Percentiles rank a stretch among this genome's conserved stretches.
These are phyloP conservation scores for Cheilosia vernalis DNA, from an alignment of 2,888 invertebrate species.

Conservation along the genomic window DNA sequence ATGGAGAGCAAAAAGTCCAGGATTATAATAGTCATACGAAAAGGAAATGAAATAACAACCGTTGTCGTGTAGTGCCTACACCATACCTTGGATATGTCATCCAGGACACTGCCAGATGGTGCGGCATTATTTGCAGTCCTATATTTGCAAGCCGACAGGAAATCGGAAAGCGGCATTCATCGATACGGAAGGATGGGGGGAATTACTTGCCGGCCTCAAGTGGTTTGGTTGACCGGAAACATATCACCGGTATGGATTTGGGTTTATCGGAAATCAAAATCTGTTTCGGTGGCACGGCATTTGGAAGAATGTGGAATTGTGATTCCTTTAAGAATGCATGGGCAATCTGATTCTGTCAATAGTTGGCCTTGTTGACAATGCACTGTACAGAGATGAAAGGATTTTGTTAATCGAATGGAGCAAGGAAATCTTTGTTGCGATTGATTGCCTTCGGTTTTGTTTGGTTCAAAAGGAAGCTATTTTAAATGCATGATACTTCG, in stretches of 20 bases:
- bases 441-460: constrained; percentile 12
- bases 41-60: too few species aligned
- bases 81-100: too few species aligned
- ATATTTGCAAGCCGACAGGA: constrained; percentile 28
- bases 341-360: background rate
- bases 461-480: background rate
- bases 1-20: too few species aligned
- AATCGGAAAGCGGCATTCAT: constrained; percentile 28
- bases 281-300: background rate
- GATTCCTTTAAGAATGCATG: background rate
- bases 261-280: constrained; percentile 1
- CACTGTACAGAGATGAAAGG: background rate
- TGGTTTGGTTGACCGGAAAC: constrained; percentile 31
- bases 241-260: constrained; percentile 19
- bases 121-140: constrained; percentile 32
- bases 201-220: constrained; percentile 17
- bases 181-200: constrained; percentile 12
- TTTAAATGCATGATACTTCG: background rate
- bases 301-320: background rate
- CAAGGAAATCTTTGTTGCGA: constrained; percentile 44
- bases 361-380: constrained; percentile 3
- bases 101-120: constrained; percentile 6
- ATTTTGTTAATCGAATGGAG: constrained; percentile 40
- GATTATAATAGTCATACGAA: too few species aligned
- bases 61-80: too few species aligned